Percentiles rank a stretch among this genome's conserved stretches.
phyloP scores from a whole-genome alignment of 35 echinoderm and acorn worm genomes.

The Chiridota heheva region DNA sequence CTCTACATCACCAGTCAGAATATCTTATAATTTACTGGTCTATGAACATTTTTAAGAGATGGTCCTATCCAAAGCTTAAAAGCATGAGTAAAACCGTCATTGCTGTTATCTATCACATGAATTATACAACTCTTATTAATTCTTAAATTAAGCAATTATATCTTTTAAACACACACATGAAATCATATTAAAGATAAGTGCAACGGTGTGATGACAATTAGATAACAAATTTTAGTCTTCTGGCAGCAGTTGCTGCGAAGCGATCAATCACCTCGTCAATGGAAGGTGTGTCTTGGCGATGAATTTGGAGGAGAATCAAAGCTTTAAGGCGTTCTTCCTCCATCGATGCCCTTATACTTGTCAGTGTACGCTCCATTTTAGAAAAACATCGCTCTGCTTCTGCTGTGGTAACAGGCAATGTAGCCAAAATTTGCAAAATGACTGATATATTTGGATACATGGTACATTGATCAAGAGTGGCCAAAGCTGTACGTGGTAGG shows the following conservation, averaged over 20 bases:
- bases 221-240: no score
- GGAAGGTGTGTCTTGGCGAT: background rate
- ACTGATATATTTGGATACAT: conserved; percentile 1
- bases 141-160: no score
- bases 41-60: no score
- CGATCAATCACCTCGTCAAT: background rate
- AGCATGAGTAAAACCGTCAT: no score
- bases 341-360: background rate
- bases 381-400: conserved; percentile 10
- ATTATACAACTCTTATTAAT: no score
- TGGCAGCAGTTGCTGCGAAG: background rate
- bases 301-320: background rate
- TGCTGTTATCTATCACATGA: no score
- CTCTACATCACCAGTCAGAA: no score
- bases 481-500: background rate
- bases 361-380: background rate
- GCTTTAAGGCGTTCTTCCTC: background rate
- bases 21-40: no score
- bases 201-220: no score
- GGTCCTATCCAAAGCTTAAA: no score
- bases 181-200: no score
- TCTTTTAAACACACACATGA: no score
- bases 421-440: conserved; percentile 18
- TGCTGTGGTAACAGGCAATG: conserved; percentile 12
- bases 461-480: conserved; percentile 1